Evolutionary conservation across 2,113 vertebrate species (phyloP), one percentile per base, ranked within the genome.

Genomic region (Grantiella picta): DNA sequence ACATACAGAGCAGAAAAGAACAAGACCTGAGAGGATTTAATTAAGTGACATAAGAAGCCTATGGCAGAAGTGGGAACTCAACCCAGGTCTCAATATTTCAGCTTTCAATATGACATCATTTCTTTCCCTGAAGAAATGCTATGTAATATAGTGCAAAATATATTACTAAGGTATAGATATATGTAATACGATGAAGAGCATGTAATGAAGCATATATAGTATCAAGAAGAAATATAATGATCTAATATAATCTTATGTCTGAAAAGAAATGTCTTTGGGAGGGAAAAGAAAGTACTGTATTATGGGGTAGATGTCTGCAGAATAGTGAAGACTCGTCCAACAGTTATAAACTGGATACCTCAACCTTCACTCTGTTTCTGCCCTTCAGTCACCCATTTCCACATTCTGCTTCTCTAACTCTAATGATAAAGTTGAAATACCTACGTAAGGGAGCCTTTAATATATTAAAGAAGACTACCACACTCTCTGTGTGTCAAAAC

Each of bases 31-130:
- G 44, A 83, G 14, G 6, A 33, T 86, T 93, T 83, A 90, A 94
- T 94, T 94, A 94, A 83, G 64, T 75, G 79, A 90, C 44, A 78
- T 31, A 66, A 83, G 76, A 83, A 45, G 68, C 68, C 71, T 73
- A 12, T 83, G 85, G 75, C 87, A 90, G 64, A 90, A 90, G 23
- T 22, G 7, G 47, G 60, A 95, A 86, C 52, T 78, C 82, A 88
- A 93, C 14, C 38, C 47, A 52, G 17, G n/a, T 78, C 31, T 93
- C 75, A 63, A 60, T 28, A 81, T 83, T 96, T 91, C 63, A 92
- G 64, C 44, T 88, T 90, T 82, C 23, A 66, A 10, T 25, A 91
- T 89, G 73, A 91, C 63, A 87, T 82, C 1, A 95, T 87, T 91
- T 85, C 22, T 85, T 89, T 60, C 75, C 64, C 44, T 73, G 38